Base-by-base conservation (phyloP, 2,888 invertebrate genomes). In the Lepidonotus clava region DNA sequence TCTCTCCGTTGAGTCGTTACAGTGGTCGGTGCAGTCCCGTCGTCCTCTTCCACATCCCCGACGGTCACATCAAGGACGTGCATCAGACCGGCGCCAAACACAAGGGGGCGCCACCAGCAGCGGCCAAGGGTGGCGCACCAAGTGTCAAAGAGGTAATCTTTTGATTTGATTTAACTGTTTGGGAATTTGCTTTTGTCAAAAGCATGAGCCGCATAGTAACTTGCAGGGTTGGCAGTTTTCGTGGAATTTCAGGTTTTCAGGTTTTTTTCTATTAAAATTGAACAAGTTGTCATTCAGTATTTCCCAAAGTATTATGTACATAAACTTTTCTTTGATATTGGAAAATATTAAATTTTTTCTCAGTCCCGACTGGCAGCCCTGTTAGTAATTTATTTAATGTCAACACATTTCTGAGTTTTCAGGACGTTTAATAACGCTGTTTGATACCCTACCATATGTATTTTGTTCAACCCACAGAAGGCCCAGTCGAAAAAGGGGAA, bases 11-110 rank as follows among this genome's bases (percentile, higher is more conserved):
- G 85, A 97, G 97, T 90, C 94, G 96, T 66, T 96, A 96, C 93
- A 96, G 97, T 0, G 96, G 96, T 61, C 95, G 96, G 36, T 95
- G 96, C 90, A 95, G 96, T 46, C 97, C 98, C 0, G 95, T 98
- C 87, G 95, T 98, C 71, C 95, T 99, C 77, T 97, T 99, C 94
- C 97, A 97, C 91, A 97, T 99, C 91, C 99, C 99, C 0, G 99
- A 99, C 95, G 99, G 99, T 77, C 97, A 97, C 93, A 96, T 96
- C 36, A 97, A 97, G 93, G 96, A 97, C 89, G 96, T 96, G 95
- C 96, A 96, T 0, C 95, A 96, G 2, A 90, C 92, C 66, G 94
- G 94, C 0, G 93, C 93, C 53, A 94, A 94, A 88, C 93, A 93
- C 87, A 94, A 94, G 87, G 90, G 61, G 18, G 76, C 76, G 21